A percentile compares a stretch with the other conserved stretches of the same genome.
Evolutionary conservation across 2,113 vertebrate genomes (phyloP).

Genomic region (Xyliphius kryptos): DNA sequence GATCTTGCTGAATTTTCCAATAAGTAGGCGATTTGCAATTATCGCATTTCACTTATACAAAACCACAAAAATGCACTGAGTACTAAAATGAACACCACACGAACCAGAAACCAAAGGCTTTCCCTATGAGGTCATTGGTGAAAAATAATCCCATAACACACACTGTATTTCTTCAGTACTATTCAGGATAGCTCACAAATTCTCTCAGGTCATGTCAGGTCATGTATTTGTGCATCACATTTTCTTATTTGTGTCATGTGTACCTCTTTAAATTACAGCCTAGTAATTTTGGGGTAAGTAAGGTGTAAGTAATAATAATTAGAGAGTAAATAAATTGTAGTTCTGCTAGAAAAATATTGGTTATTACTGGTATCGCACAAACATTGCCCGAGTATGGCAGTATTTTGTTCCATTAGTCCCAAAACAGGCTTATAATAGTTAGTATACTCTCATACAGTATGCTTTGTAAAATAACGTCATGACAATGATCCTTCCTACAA

Average conservation of each 20-base stretch:
- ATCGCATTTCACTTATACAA: slow-evolving; percentile 9
- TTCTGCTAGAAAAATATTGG: too few relatives aligned
- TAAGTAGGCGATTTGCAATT: slow-evolving; percentile 10
- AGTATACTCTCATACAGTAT: too few relatives aligned
- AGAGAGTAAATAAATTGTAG: too few relatives aligned
- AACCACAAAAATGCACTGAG: slow-evolving; percentile 5
- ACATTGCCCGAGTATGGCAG: too few relatives aligned
- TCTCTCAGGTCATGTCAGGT: background rate
- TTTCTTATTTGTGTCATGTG: background rate
- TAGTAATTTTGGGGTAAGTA: too few relatives aligned
- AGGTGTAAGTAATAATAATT: too few relatives aligned
- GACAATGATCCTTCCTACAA: too few relatives aligned
- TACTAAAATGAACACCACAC: background rate
- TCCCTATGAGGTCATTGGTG: background rate
- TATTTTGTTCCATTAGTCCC: too few relatives aligned
- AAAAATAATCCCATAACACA: background rate
- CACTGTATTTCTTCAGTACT: background rate
- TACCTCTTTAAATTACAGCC: too few relatives aligned
- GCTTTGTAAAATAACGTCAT: too few relatives aligned
- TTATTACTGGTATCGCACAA: too few relatives aligned
- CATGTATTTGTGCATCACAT: background rate
- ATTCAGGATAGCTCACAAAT: background rate
- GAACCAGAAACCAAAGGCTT: background rate
- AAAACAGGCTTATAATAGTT: too few relatives aligned
- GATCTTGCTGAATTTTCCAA: slow-evolving; percentile 14